A percentile compares a stretch with the other conserved stretches of the same genome.
phyloP scores from a whole-genome alignment of 2,797 vertebrate genomes.

The Choloepus didactylus region DNA sequence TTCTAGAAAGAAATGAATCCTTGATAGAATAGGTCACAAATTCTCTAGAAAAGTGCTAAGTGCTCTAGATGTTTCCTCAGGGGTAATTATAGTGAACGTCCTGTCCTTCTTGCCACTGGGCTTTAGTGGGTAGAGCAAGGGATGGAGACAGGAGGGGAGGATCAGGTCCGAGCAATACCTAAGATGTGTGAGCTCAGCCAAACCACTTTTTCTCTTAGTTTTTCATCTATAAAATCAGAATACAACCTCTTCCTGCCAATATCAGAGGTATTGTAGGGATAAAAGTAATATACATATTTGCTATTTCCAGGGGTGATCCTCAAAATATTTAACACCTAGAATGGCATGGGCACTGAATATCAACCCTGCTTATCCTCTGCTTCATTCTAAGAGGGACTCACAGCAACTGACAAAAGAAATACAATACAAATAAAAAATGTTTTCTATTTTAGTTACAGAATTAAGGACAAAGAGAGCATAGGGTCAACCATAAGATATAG shows the following conservation, averaged over 20 bases:
- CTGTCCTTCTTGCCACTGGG: not conserved
- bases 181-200: not conserved
- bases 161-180: not conserved
- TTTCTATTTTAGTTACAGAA: not conserved
- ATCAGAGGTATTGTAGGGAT: not conserved
- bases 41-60: slow-evolving; percentile 16
- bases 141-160: not conserved
- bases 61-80: slow-evolving; percentile 5
- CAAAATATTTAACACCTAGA: not conserved
- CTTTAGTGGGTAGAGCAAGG: not conserved
- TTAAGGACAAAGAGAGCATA: not conserved
- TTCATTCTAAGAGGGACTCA: not conserved
- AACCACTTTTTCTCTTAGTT: not conserved
- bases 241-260: not conserved
- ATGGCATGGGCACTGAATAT: not conserved
- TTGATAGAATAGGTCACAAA: not conserved
- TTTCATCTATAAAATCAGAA: not conserved
- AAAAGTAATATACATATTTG: not conserved
- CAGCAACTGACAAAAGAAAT: not conserved
- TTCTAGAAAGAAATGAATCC: not conserved
- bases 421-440: not conserved
- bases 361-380: not conserved
- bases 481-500: not conserved
- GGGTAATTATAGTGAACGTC: not conserved
- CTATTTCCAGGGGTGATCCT: not conserved